These are phyloP conservation scores for Bufo bufo DNA, from an alignment of 2,113 vertebrate genomes.

Conservation along the genomic window DNA sequence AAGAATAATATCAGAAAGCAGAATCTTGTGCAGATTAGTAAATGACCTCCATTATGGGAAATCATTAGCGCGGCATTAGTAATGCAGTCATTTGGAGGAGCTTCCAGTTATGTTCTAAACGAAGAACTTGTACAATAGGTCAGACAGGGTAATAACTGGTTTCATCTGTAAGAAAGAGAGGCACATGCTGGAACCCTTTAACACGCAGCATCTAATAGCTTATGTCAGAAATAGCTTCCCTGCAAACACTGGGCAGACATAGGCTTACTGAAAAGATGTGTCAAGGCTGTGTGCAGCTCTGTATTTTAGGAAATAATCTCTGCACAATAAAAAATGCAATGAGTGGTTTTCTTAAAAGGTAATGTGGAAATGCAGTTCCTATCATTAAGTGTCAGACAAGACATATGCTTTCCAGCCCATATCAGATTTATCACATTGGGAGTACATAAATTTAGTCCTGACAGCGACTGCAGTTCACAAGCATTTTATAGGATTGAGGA, in stretches of 20 bases:
- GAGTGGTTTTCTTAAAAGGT: conserved; percentile 26
- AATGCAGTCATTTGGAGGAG: background rate
- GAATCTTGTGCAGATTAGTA: background rate
- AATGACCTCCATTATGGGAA: background rate
- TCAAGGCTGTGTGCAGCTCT: conserved; percentile 34
- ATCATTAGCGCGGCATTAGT: background rate
- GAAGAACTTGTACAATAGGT: conserved; percentile 2
- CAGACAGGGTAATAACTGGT: conserved; percentile 22
- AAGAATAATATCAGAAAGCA: background rate
- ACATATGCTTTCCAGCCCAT: conserved; percentile 62
- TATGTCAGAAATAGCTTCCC: conserved; percentile 1
- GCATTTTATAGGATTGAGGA: conserved; percentile 67
- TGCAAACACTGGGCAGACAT: background rate
- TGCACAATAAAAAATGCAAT: conserved; percentile 46
- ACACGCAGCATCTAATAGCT: background rate
- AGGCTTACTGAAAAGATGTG: background rate
- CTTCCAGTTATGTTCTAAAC: conserved; percentile 5
- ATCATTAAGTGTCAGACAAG: conserved; percentile 47
- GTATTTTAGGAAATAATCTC: conserved; percentile 35
- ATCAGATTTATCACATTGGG: conserved; percentile 65
- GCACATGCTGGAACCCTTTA: background rate
- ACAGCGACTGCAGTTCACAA: conserved; percentile 65
- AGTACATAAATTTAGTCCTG: conserved; percentile 67
- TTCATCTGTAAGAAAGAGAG: background rate
- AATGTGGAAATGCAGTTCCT: conserved; percentile 45